Evolutionary conservation across 2,113 vertebrate genomes (phyloP).

Genomic region (Eclectus roratus): DNA sequence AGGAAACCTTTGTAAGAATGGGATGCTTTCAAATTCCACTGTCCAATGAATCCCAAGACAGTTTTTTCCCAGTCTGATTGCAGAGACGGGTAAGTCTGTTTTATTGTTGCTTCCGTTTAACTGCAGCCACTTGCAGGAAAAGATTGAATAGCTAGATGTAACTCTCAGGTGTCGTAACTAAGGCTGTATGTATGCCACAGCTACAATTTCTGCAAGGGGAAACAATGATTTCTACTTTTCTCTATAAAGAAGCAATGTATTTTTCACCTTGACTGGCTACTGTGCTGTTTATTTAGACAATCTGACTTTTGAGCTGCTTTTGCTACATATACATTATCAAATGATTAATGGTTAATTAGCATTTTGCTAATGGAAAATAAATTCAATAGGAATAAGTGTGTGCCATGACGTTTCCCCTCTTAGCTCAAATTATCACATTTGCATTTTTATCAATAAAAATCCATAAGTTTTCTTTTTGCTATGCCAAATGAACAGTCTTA

Average conservation of each 20-base stretch:
- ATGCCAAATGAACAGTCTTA: neutral
- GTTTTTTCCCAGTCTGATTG: neutral
- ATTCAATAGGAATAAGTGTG: slow-evolving; percentile 4
- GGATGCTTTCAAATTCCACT: neutral
- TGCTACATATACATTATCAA: neutral
- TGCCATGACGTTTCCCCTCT: neutral
- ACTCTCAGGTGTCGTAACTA: neutral
- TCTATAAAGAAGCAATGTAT: neutral
- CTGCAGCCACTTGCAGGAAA: neutral
- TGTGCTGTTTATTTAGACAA: slow-evolving; percentile 14
- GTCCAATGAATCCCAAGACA: neutral
- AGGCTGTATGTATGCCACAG: neutral
- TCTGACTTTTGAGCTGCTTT: neutral
- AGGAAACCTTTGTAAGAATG: neutral
- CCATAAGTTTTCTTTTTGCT: neutral
- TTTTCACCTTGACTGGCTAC: neutral
- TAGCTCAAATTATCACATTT: slow-evolving; percentile 29
- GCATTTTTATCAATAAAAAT: slow-evolving; percentile 53
- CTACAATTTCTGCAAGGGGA: neutral
- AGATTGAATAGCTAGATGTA: neutral
- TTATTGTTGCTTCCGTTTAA: neutral
- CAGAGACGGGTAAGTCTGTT: neutral
- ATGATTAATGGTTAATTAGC: slow-evolving; percentile 56
- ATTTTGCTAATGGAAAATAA: slow-evolving; percentile 55
- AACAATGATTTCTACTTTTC: neutral